Percentiles rank a stretch among this genome's conserved stretches.
Evolutionary conservation across 2,888 invertebrate species (phyloP).

Genomic region (Cheiracanthium punctorium): DNA sequence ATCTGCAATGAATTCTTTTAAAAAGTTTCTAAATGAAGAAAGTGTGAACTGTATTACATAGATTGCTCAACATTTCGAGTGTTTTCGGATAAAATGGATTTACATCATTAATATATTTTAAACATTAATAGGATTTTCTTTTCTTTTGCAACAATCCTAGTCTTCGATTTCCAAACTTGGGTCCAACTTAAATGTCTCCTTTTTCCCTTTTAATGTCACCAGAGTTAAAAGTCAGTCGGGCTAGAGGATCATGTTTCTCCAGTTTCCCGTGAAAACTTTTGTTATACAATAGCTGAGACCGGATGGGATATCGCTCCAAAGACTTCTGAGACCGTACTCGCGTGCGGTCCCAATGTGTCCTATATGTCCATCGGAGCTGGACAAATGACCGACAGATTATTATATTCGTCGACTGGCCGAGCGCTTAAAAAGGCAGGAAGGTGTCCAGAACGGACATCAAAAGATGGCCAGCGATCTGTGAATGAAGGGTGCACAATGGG

Average conservation of each 20-base stretch:
- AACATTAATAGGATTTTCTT: too few species aligned
- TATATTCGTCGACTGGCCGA: constrained; percentile 57
- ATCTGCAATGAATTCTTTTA: too few species aligned
- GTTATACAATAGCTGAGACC: not conserved
- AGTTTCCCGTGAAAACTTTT: not conserved
- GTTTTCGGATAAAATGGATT: too few species aligned
- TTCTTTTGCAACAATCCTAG: too few species aligned
- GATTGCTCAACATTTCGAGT: too few species aligned
- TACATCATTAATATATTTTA: too few species aligned
- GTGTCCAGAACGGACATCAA: constrained; percentile 66
- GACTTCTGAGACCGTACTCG: constrained; percentile 2
- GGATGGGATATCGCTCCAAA: constrained; percentile 3
- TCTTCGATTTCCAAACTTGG: too few species aligned
- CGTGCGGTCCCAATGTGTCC: constrained; percentile 37
- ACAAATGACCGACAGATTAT: constrained; percentile 70
- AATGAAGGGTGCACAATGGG: constrained; percentile 64
- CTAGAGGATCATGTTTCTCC: not conserved
- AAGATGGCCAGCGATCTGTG: constrained; percentile 62
- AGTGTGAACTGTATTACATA: too few species aligned
- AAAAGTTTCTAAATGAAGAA: too few species aligned
- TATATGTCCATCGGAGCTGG: constrained; percentile 66
- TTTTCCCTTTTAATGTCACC: too few species aligned
- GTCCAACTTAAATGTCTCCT: too few species aligned
- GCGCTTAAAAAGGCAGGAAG: constrained; percentile 59
- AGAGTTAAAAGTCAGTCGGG: not conserved